Conservation (phyloP, 1,140 invertebrate genomes). For the Babylonia areolata region DNA sequence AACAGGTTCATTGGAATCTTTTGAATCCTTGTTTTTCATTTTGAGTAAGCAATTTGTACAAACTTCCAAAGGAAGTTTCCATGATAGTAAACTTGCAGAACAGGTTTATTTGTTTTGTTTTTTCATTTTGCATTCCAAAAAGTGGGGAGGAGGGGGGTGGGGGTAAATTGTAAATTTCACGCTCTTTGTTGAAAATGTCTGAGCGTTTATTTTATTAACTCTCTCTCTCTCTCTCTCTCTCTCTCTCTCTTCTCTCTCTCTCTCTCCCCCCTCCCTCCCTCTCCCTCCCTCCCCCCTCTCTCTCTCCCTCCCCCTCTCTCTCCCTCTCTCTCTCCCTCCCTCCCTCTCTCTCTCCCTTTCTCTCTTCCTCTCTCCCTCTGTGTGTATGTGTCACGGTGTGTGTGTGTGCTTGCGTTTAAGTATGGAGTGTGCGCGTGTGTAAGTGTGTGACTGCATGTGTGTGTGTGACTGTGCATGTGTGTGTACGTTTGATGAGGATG, state of each 20-base stretch:
- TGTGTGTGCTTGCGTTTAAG: background rate
- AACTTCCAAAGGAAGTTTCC: too few species aligned
- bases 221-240: background rate
- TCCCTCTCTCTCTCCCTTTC: constrained; percentile 9
- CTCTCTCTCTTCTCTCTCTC: background rate
- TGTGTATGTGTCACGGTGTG: background rate
- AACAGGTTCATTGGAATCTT: too few species aligned
- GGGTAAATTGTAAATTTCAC: too few species aligned
- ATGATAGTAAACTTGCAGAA: too few species aligned
- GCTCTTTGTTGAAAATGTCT: too few species aligned
- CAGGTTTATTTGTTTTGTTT: too few species aligned
- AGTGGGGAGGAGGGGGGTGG: too few species aligned
- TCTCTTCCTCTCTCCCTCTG: background rate
- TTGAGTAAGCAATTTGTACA: too few species aligned
- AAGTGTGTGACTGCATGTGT: background rate
- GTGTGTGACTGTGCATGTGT: background rate
- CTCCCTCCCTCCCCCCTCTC: background rate
- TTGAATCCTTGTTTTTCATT: too few species aligned
- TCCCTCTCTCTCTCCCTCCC: background rate
- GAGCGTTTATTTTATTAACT: too few species aligned
- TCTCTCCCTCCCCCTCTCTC: background rate
- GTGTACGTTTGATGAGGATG: too few species aligned
- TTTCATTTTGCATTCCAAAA: too few species aligned
- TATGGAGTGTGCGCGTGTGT: background rate
- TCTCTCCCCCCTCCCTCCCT: background rate